Evolutionary conservation across 2,113 vertebrate species (phyloP).

Genomic region (Acrocephalus arundinaceus): DNA sequence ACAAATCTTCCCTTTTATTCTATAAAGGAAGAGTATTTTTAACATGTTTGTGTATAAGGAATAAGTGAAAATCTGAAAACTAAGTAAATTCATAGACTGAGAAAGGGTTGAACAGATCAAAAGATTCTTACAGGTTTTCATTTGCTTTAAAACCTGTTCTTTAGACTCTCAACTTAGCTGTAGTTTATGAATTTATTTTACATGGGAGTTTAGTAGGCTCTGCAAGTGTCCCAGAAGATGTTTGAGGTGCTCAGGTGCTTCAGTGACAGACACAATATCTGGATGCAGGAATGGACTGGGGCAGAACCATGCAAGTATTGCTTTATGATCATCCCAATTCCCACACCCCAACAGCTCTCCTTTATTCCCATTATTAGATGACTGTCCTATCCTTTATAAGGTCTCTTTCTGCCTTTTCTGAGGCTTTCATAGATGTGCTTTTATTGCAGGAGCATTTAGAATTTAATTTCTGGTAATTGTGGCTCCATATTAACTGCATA

Average conservation of each 20-base stretch:
- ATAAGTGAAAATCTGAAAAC: neutral
- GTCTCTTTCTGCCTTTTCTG: neutral
- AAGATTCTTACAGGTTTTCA: neutral
- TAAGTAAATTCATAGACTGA: neutral
- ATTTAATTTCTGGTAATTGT: conserved; percentile 12
- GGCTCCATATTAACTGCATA: neutral
- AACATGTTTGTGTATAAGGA: neutral
- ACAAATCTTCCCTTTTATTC: neutral
- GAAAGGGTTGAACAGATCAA: neutral
- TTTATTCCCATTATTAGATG: neutral
- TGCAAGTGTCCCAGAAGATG: neutral
- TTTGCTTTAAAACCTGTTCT: neutral
- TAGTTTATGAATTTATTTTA: neutral
- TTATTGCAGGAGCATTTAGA: neutral
- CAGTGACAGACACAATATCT: neutral
- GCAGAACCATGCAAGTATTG: neutral
- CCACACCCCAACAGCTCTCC: neutral
- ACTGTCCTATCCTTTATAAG: neutral
- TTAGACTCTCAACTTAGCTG: neutral
- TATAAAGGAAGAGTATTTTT: neutral
- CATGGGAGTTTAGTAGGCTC: neutral
- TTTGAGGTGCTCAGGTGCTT: neutral
- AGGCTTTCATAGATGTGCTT: neutral
- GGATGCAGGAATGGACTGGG: neutral
- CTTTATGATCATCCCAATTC: neutral